Percentiles rank a stretch among this genome's conserved stretches.
Evolutionary conservation across 1,140 invertebrate genomes (phyloP).

Genomic region (Oryctes rhinoceros): DNA sequence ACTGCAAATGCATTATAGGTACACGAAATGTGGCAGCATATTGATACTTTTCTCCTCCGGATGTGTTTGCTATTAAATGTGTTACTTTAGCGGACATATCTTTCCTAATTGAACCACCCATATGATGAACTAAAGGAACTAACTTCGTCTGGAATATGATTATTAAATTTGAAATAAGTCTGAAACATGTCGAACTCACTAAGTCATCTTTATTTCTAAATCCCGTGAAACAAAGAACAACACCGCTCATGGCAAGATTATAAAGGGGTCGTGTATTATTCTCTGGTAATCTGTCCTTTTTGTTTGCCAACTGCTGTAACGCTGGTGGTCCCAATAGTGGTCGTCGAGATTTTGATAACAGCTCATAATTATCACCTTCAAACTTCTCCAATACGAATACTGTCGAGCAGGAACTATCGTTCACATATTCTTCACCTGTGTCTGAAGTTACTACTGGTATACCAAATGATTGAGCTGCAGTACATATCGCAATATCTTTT

Average conservation of each 20-base stretch:
- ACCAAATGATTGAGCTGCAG: slow-evolving; percentile 70
- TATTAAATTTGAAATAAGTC: slow-evolving; percentile 32
- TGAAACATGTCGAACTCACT: slow-evolving; percentile 65
- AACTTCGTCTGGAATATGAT: slow-evolving; percentile 74
- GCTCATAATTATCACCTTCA: slow-evolving; percentile 71
- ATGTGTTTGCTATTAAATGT: slow-evolving; percentile 89
- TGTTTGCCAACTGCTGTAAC: slow-evolving; percentile 76
- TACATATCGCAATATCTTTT: slow-evolving; percentile 64
- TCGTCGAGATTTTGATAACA: slow-evolving; percentile 71
- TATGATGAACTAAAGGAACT: slow-evolving; percentile 87
- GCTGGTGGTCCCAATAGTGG: slow-evolving; percentile 79
- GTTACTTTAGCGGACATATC: slow-evolving; percentile 88
- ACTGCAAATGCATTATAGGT: slow-evolving; percentile 86
- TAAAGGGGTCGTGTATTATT: slow-evolving; percentile 83
- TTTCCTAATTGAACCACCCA: slow-evolving; percentile 93
- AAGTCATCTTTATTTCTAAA: slow-evolving; percentile 88
- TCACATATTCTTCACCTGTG: slow-evolving; percentile 68
- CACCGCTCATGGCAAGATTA: slow-evolving; percentile 84
- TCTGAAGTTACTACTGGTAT: slow-evolving; percentile 71
- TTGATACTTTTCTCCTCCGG: slow-evolving; percentile 87
- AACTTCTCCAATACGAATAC: slow-evolving; percentile 78
- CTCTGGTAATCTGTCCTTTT: slow-evolving; percentile 70
- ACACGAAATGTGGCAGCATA: slow-evolving; percentile 88
- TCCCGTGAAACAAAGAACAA: slow-evolving; percentile 89
- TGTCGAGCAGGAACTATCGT: slow-evolving; percentile 69